A percentile compares a stretch with the other conserved stretches of the same genome.
These are phyloP conservation scores for Aurelia sp. DNA, from an alignment of 30 jellyfish, hydroid and myxozoan species.

Conservation along the genomic window DNA sequence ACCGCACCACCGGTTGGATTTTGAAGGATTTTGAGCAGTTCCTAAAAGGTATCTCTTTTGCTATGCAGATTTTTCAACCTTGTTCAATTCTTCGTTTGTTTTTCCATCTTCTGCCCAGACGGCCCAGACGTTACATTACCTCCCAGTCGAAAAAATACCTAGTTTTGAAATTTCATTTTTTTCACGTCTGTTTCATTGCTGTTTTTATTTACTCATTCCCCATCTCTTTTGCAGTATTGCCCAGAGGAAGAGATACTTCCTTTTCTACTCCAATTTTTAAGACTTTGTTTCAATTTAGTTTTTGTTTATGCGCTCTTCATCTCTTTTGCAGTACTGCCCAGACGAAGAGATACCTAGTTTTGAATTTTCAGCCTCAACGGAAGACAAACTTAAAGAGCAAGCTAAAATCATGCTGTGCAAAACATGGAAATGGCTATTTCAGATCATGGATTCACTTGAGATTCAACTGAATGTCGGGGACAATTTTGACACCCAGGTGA, in stretches of 20 bases:
- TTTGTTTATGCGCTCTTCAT: not conserved
- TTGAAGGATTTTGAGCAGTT: no score
- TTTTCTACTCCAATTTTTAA: no score
- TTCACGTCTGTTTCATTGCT: no score
- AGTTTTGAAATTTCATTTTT: constrained; percentile 38
- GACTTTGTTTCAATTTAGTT: not conserved
- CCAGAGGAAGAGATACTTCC: no score
- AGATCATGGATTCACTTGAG: constrained; percentile 75
- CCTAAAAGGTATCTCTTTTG: no score
- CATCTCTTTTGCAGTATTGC: no score
- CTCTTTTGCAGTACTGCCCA: constrained; percentile 32
- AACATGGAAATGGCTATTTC: constrained; percentile 84
- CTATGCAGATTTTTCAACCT: not conserved
- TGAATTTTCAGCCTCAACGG: constrained; percentile 41
- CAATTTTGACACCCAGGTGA: constrained; percentile 82
- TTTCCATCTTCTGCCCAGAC: not conserved
- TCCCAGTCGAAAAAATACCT: constrained; percentile 1
- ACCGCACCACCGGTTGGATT: no score
- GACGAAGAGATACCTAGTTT: constrained; percentile 25
- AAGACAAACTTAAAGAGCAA: constrained; percentile 51
- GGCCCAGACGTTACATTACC: no score
- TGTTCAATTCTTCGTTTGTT: not conserved
- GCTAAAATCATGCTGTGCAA: constrained; percentile 39
- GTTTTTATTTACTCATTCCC: no score
- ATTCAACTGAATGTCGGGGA: constrained; percentile 75